These are phyloP conservation scores for Percopsis transmontana DNA, from an alignment of 2,113 vertebrate species.

Conservation along the genomic window DNA sequence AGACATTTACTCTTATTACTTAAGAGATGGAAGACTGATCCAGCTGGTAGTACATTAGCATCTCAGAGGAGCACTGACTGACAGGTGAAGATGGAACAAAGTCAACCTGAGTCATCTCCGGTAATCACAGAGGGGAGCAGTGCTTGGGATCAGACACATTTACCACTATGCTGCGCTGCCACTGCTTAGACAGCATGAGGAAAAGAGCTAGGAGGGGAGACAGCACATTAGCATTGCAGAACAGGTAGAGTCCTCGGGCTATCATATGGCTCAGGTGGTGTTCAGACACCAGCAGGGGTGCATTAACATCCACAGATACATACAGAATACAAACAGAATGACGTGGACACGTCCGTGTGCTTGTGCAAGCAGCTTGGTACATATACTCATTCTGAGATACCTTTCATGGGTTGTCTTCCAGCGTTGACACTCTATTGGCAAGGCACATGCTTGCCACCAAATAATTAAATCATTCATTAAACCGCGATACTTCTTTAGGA, in stretches of 20 bases:
- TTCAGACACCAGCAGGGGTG: slow-evolving; percentile 11
- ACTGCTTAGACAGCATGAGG: slow-evolving; percentile 40
- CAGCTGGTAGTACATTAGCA: slow-evolving; percentile 35
- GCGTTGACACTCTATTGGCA: too few species aligned
- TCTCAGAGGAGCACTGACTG: slow-evolving; percentile 25
- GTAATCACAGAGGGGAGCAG: slow-evolving; percentile 24
- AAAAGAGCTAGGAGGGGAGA: slow-evolving; percentile 10
- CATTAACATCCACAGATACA: slow-evolving; percentile 13
- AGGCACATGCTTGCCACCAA: too few species aligned
- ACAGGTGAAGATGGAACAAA: slow-evolving; percentile 44
- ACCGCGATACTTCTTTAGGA: too few species aligned
- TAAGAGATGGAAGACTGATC: slow-evolving; percentile 23
- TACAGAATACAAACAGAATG: background rate
- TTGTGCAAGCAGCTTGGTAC: too few species aligned
- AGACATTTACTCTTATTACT: background rate
- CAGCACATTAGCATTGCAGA: slow-evolving; percentile 22
- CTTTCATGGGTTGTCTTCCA: too few species aligned
- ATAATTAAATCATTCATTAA: too few species aligned
- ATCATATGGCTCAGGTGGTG: background rate
- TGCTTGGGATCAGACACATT: slow-evolving; percentile 42
- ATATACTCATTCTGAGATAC: too few species aligned
- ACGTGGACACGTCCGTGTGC: background rate
- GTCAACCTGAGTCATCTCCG: slow-evolving; percentile 30
- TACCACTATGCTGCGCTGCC: slow-evolving; percentile 49
- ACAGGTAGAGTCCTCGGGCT: slow-evolving; percentile 15